Percentiles rank a stretch among this genome's conserved stretches.
Conservation (phyloP, 2,113 vertebrate species). For the Isurus oxyrinchus region DNA sequence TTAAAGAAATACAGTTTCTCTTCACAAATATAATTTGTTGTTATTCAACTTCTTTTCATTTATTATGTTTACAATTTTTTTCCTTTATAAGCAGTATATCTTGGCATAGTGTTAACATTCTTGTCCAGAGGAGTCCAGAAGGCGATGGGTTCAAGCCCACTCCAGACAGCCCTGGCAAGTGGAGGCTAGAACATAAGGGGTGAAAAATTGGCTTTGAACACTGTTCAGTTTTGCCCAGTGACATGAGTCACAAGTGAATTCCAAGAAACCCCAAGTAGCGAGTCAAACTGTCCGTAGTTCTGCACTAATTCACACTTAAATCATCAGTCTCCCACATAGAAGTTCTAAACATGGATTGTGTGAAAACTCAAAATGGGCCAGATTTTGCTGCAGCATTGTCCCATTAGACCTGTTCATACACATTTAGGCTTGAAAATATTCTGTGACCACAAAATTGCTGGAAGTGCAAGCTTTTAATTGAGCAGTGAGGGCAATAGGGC, state of each 20-base stretch:
- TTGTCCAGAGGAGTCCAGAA: not conserved
- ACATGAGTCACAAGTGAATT: not conserved
- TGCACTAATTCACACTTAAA: not conserved
- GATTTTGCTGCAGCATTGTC: not conserved
- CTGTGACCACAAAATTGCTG: not conserved
- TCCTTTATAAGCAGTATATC: not conserved
- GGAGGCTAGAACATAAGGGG: not conserved
- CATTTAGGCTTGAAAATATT: not conserved
- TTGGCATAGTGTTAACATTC: not conserved
- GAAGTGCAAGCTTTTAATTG: not conserved
- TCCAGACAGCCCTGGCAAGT: not conserved
- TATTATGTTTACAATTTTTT: not conserved
- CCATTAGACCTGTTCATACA: not conserved
- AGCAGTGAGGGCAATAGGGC: not conserved
- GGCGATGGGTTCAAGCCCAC: not conserved
- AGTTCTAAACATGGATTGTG: not conserved
- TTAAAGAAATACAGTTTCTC: not conserved
- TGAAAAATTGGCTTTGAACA: not conserved
- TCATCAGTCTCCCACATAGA: not conserved
- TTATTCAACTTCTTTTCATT: not conserved
- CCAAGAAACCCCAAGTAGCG: not conserved
- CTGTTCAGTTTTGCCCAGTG: not conserved
- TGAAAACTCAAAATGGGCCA: not conserved
- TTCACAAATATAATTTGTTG: not conserved
- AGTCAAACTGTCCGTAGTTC: not conserved